Evolutionary conservation across 2,797 vertebrate species (phyloP), one percentile per base, ranked within the genome.

Genomic region (Hyperoplus immaculatus): DNA sequence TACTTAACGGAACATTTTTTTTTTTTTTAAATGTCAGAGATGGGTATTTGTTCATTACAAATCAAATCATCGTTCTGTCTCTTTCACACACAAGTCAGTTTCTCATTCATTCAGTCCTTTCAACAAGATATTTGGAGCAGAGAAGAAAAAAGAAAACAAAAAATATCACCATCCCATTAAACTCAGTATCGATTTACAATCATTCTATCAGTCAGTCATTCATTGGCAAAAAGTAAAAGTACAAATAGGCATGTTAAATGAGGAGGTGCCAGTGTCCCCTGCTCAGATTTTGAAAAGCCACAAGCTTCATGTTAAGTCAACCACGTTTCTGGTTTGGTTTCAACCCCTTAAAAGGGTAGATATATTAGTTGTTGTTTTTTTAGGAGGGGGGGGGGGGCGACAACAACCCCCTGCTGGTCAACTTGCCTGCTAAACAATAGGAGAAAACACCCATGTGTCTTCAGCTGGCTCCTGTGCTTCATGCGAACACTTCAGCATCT

Each of bases 181-280:
- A 75, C 50, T 81, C 60, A 5, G 45, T 70, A 21, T 80, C 59
- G 69, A 60, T 83, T 86, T 88, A 92, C 91, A 92, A 89, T 93
- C 92, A 82, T 83, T 85, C 86, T 47, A 85, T 84, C 87, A 89
- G 78, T 92, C 93, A 92, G 77, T 91, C 91, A 85, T 90, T 91
- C 87, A 79, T 88, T 93, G 89, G 89, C 88, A 89, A 92, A 92
- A 93, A 85, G 73, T 85, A 75, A 84, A 89, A 85, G 72, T 86
- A 89, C 71, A 92, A 89, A 83, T 46, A 89, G 70, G 76, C 82
- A 80, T 84, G 74, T 85, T 77, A 81, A 29, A 29, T 50, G 78
- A 87, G 58, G 84, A 87, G 84, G 81, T 88, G 80, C 86, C 87
- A 82, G 84, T 77, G 87, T 87, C 79, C 79, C 84, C 83, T 61